Conservation (phyloP, 2,113 vertebrate species). For the Varanus salvator region DNA sequence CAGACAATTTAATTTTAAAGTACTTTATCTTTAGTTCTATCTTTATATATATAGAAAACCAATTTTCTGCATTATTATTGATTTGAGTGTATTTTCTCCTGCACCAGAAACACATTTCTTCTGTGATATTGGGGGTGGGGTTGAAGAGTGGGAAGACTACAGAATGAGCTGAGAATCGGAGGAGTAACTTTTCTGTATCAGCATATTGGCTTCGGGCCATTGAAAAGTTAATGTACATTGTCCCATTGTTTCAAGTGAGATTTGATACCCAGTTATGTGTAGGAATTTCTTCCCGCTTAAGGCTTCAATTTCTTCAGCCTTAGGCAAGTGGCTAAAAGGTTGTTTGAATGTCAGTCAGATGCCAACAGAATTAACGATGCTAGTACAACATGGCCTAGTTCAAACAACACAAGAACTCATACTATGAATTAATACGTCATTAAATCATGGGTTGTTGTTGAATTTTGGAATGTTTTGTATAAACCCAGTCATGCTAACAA, state of each 20-base stretch:
- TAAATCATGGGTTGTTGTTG: no score
- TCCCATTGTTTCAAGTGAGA: background rate
- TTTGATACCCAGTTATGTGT: background rate
- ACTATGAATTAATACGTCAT: no score
- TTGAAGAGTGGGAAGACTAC: background rate
- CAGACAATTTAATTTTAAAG: conserved; percentile 42
- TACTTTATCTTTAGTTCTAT: conserved; percentile 31
- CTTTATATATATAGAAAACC: conserved; percentile 34
- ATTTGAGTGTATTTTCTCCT: conserved; percentile 26
- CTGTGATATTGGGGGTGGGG: no score
- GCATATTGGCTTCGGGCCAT: conserved; percentile 7
- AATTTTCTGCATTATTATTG: conserved; percentile 33
- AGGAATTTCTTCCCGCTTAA: background rate
- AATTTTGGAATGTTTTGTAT: background rate
- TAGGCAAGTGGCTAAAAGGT: background rate
- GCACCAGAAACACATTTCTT: background rate
- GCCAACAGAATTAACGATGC: background rate
- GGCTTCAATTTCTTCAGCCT: background rate
- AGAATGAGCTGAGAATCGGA: background rate
- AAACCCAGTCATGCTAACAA: no score
- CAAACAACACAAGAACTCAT: no score
- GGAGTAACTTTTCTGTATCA: conserved; percentile 18
- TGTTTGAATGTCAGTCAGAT: background rate
- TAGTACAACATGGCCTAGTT: background rate
- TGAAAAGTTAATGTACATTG: conserved; percentile 15